Base-by-base conservation (phyloP, 2,888 invertebrate species). In the Scelioninae gen. 2 region DNA sequence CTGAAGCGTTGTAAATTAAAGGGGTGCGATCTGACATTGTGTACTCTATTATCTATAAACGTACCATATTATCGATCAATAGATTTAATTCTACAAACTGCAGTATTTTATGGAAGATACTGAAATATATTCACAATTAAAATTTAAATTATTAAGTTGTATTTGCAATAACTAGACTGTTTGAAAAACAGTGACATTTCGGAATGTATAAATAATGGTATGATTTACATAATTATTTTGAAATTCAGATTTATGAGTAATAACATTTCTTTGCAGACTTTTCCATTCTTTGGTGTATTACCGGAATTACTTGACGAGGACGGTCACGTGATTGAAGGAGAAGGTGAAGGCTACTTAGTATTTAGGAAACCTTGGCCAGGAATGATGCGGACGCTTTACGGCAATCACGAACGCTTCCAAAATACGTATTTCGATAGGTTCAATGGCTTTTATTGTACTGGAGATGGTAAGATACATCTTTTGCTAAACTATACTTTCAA, bases 331-430 rank as follows among this genome's bases (percentile, higher is more conserved):
- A 91, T 97, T 67, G 91, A 93, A 76, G 96, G 96, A 0, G 92
- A 93, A 75, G 96, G 96, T 16, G 96, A 98, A 87, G 98, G 98
- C 2, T 97, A 96, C 85, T 88, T 99, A 80, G 97, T 97, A 31
- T 98, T 99, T 87, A 89, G 93, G 33, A 91, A 92, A 78, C 98
- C 99, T 1, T 99, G 99, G 99, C 99, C 99, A 0, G 97, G 98
- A 78, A 95, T 99, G 89, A 97, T 98, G 97, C 90, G 98, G 75
- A 94, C 96, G 0, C 90, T 99, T 19, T 97, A 91, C 86, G 94
- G 94, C 55, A 94, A 97, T 87, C 97, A 98, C 83, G 91, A 93
- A 77, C 91, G 96, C 78, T 97, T 93, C 85, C 93, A 96, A 86
- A 92, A 92, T 41, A 96, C 96, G 0, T 98, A 98, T 86, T 98